Conservation (phyloP, 2,113 vertebrate species). For the Egretta garzetta region DNA sequence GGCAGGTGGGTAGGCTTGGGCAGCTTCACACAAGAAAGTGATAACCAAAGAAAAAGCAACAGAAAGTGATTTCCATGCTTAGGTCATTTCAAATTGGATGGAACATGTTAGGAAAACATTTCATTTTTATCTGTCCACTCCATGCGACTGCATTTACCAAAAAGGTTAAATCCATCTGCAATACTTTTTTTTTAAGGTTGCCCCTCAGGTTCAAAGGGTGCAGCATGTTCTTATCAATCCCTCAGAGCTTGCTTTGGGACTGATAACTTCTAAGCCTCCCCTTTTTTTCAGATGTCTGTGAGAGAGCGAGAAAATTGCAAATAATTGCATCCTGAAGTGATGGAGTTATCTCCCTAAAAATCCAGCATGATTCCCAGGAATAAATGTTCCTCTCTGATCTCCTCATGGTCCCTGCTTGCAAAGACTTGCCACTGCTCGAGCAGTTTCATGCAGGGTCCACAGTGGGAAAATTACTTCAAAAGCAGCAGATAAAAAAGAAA, state of each 20-base stretch:
- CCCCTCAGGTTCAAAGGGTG: background rate
- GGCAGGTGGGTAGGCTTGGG: background rate
- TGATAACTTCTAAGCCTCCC: conserved; percentile 2
- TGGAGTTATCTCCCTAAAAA: conserved; percentile 52
- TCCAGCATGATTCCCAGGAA: conserved; percentile 24
- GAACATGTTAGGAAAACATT: background rate
- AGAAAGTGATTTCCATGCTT: background rate
- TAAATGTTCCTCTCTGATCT: background rate
- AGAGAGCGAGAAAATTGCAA: background rate
- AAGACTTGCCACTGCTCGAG: background rate
- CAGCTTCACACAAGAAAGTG: background rate
- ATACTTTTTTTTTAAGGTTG: background rate
- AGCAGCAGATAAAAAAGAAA: background rate
- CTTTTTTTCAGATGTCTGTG: background rate
- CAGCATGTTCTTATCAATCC: background rate
- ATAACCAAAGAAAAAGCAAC: background rate
- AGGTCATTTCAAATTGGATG: background rate
- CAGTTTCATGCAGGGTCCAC: background rate
- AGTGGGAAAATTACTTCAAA: conserved; percentile 36
- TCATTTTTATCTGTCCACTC: background rate
- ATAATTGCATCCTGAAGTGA: conserved; percentile 25
- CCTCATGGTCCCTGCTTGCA: background rate
- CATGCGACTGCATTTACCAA: background rate
- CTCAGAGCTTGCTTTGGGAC: background rate
- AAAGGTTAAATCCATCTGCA: conserved; percentile 25